phyloP scores from a whole-genome alignment of 1,140 invertebrate species.

The Agrypnia vestita region DNA sequence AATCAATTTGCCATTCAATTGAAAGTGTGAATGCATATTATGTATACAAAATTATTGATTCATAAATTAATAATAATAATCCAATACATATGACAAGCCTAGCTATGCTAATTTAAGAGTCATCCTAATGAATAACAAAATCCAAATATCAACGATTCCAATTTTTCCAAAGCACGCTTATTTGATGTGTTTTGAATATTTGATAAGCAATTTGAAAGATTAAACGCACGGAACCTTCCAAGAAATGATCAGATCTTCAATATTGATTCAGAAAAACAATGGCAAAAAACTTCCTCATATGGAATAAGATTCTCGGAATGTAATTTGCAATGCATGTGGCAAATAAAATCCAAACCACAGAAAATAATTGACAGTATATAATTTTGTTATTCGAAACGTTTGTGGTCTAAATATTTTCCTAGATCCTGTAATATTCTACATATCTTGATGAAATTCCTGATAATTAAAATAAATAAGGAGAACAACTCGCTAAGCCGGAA shows the following conservation, averaged over 20 bases:
- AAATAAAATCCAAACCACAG: slow-evolving; percentile 1
- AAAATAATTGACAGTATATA: not conserved
- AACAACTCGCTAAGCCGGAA: too few relatives aligned
- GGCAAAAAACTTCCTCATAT: not conserved
- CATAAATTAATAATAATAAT: too few relatives aligned
- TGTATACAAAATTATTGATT: too few relatives aligned
- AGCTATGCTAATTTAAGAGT: too few relatives aligned
- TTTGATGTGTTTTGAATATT: slow-evolving; percentile 3
- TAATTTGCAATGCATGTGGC: not conserved
- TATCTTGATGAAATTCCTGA: too few relatives aligned
- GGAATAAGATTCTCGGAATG: not conserved
- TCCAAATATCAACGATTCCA: too few relatives aligned
- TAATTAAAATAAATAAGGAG: too few relatives aligned
- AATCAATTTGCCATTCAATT: too few relatives aligned
- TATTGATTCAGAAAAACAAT: not conserved
- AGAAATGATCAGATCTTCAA: not conserved
- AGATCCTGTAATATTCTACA: not conserved
- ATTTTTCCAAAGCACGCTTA: not conserved
- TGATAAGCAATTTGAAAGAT: not conserved
- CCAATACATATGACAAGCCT: too few relatives aligned
- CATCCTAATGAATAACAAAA: too few relatives aligned
- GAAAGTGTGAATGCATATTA: too few relatives aligned
- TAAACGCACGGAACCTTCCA: not conserved
- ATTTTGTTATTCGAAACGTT: not conserved
- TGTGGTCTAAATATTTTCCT: not conserved